Conservation (phyloP, 2,113 vertebrate genomes). For the Asarcornis scutulata region DNA sequence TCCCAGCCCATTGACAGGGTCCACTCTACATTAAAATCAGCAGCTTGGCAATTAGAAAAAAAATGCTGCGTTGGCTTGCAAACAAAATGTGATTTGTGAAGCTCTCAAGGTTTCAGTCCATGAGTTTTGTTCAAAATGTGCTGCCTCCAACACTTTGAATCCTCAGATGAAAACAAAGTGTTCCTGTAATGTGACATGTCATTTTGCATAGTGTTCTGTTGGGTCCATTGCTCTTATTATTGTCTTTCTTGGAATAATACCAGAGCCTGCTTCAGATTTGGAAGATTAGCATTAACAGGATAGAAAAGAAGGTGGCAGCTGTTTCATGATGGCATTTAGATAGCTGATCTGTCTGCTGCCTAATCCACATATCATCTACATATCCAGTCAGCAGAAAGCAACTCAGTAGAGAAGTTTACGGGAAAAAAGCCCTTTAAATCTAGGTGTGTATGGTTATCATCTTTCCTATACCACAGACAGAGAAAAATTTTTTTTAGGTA, state of each 20-base stretch:
- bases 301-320: constrained; percentile 49
- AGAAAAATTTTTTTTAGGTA: not conserved
- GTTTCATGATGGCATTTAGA: constrained; percentile 54
- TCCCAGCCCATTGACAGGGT: not conserved
- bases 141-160: constrained; percentile 24
- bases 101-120: constrained; percentile 46
- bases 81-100: constrained; percentile 59
- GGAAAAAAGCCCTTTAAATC: not conserved
- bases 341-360: constrained; percentile 45
- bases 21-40: constrained; percentile 34
- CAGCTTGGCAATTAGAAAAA: constrained; percentile 38
- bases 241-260: constrained; percentile 54
- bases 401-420: not conserved
- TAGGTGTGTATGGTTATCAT: not conserved
- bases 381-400: constrained; percentile 2
- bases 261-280: constrained; percentile 3
- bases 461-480: not conserved
- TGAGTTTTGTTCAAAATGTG: constrained; percentile 44
- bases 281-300: constrained; percentile 48
- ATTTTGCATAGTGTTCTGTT: constrained; percentile 33
- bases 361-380: constrained; percentile 22
- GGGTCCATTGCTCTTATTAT: constrained; percentile 42
- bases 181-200: constrained; percentile 54
- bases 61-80: constrained; percentile 27
- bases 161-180: constrained; percentile 53